Evolutionary conservation across 2,797 vertebrate species (phyloP), one percentile per base, ranked within the genome.

Genomic region (Hypotaenidia philippensis): DNA sequence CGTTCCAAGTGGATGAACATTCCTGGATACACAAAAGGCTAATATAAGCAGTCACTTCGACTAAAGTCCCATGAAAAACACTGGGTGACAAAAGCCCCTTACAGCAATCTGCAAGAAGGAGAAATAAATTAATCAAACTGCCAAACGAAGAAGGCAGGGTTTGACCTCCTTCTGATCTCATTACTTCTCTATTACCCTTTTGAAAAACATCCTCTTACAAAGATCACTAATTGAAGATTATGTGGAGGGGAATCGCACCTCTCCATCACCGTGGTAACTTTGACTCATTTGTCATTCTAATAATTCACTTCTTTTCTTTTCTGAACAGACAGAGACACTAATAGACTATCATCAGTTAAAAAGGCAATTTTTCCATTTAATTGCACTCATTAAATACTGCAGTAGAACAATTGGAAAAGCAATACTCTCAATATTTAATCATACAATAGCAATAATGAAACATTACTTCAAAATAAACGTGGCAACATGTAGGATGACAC

Each of bases 71-170:
- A 93, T 55, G 97, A 97, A 98, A 98, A 98, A 97, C 97, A 97
- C 89, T 81, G 94, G 98, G 98, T 98, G 98, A 98, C 98, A 98
- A 98, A 98, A 98, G 97, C 97, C 97, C 98, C 98, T 98, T 95
- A 97, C 96, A 98, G 98, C 98, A 97, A 98, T 98, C 98, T 98
- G 97, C 98, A 96, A 97, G 98, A 98, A 98, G 98, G 98, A 98
- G 98, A 98, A 98, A 98, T 98, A 98, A 99, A 99, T 99, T 99
- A 99, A 99, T 99, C 99, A 99, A 98, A 93, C 98, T 98, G 98
- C 98, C 98, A 99, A 98, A 98, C 63, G 94, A 98, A 99, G 98
- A 98, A 98, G 98, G 97, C 98, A 96, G 97, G 97, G 96, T 97
- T 97, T 99, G 99, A 99, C 99, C 99, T 98, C 98, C 98, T 98